A percentile compares a stretch with the other conserved stretches of the same genome.
phyloP scores from a whole-genome alignment of 2,797 vertebrate species.

The Pipistrellus pipistrellus region DNA sequence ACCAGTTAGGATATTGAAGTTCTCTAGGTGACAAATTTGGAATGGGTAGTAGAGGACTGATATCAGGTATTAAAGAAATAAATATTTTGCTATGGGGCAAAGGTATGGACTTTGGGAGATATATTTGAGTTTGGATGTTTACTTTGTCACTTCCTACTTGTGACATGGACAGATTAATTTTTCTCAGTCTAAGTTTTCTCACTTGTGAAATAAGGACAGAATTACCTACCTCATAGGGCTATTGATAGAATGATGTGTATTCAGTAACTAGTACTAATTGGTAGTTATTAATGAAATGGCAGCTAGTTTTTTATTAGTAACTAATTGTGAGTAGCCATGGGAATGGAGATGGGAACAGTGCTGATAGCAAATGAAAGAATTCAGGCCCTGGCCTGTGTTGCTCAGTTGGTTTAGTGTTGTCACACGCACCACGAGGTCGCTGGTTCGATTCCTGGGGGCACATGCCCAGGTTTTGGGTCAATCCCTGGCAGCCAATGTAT shows the following conservation, averaged over 20 bases:
- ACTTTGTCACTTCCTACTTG: background rate
- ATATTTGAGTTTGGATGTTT: background rate
- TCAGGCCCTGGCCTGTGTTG: background rate
- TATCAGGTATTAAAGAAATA: background rate
- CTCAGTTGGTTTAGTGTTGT: background rate
- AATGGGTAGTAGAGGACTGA: background rate
- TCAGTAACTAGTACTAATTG: background rate
- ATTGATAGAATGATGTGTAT: constrained; percentile 31
- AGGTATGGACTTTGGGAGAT: constrained; percentile 30
- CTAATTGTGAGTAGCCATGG: background rate
- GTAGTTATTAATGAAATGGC: constrained; percentile 31
- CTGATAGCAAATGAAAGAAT: constrained; percentile 37
- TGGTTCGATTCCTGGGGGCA: background rate
- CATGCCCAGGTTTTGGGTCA: background rate
- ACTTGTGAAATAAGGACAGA: constrained; percentile 43
- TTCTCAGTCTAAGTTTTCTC: constrained; percentile 48
- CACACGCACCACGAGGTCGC: background rate
- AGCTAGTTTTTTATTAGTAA: constrained; percentile 8
- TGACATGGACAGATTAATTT: constrained; percentile 39
- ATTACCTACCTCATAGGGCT: background rate
- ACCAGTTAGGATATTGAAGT: constrained; percentile 5
- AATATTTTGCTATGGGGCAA: background rate
- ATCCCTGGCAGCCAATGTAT: background rate
- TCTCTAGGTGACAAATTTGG: constrained; percentile 42
- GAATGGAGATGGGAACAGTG: background rate